Conservation (phyloP, 2,888 invertebrate species). For the Oxytorus armatus region DNA sequence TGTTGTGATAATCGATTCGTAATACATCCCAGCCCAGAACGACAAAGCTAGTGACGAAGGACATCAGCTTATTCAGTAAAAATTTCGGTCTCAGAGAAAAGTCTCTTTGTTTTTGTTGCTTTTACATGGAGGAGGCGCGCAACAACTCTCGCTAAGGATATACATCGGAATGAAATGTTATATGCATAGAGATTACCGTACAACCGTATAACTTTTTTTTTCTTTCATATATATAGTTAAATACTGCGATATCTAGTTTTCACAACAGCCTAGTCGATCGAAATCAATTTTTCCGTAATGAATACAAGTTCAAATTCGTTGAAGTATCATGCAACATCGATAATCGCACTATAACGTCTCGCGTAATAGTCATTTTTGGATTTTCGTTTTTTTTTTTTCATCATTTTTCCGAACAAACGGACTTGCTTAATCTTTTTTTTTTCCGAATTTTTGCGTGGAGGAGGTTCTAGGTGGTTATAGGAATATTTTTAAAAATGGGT, state of each 20-base stretch:
- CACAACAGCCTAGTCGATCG: slow-evolving; percentile 50
- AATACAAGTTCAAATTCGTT: slow-evolving; percentile 42
- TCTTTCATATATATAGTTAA: slow-evolving; percentile 52
- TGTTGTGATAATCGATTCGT: slow-evolving; percentile 14
- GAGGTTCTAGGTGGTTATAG: slow-evolving; percentile 35
- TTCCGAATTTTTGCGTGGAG: slow-evolving; percentile 17
- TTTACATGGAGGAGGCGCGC: slow-evolving; percentile 21
- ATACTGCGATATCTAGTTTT: slow-evolving; percentile 56
- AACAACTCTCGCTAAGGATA: slow-evolving; percentile 57
- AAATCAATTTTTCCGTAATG: slow-evolving; percentile 17
- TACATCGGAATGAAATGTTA: slow-evolving; percentile 56
- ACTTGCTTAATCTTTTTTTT: slow-evolving; percentile 15
- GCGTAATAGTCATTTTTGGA: too few relatives aligned
- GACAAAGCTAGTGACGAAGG: slow-evolving; percentile 13
- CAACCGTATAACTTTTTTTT: slow-evolving; percentile 52
- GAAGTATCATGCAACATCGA: slow-evolving; percentile 29
- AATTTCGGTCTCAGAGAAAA: slow-evolving; percentile 20
- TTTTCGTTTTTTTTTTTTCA: background rate
- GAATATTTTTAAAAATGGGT: slow-evolving; percentile 40
- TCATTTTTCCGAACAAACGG: slow-evolving; percentile 9
- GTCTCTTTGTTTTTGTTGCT: slow-evolving; percentile 19
- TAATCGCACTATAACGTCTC: slow-evolving; percentile 15
- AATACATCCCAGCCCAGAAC: slow-evolving; percentile 14
- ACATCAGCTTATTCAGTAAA: slow-evolving; percentile 2
- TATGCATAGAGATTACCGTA: slow-evolving; percentile 56